Percentiles rank a stretch among this genome's conserved stretches.
Conservation (phyloP, 2,888 invertebrate species). For the Ophonus ardosiacus region DNA sequence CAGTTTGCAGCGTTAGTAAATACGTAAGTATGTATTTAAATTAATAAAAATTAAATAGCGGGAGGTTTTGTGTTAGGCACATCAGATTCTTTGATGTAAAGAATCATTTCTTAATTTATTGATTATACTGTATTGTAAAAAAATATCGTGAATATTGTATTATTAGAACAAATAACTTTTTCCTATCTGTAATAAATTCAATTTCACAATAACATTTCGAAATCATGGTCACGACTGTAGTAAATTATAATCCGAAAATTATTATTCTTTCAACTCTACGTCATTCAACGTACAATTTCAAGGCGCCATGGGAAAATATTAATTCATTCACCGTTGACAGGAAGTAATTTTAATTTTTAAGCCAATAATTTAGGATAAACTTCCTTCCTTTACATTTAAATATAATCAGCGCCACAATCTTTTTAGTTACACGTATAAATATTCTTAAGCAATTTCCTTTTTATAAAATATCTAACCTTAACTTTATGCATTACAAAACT, state of each 20-base stretch:
- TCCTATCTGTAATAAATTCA: neutral
- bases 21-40: too few species aligned
- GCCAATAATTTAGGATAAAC: neutral
- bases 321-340: neutral
- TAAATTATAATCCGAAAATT: neutral
- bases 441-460: neutral
- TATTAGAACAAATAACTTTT: too few species aligned
- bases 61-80: too few species aligned
- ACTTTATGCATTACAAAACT: neutral
- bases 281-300: neutral
- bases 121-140: too few species aligned
- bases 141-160: too few species aligned
- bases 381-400: neutral
- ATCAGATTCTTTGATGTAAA: too few species aligned
- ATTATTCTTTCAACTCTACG: neutral
- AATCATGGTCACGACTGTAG: neutral
- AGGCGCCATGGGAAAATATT: neutral
- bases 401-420: neutral
- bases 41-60: too few species aligned
- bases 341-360: slow-evolving; percentile 10
- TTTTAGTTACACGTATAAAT: neutral
- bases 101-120: too few species aligned
- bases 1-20: too few species aligned
- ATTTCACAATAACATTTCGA: neutral
- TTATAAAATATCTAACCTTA: neutral